Conservation (phyloP, 1,140 invertebrate genomes). For the Drosophila pseudoobscura region DNA sequence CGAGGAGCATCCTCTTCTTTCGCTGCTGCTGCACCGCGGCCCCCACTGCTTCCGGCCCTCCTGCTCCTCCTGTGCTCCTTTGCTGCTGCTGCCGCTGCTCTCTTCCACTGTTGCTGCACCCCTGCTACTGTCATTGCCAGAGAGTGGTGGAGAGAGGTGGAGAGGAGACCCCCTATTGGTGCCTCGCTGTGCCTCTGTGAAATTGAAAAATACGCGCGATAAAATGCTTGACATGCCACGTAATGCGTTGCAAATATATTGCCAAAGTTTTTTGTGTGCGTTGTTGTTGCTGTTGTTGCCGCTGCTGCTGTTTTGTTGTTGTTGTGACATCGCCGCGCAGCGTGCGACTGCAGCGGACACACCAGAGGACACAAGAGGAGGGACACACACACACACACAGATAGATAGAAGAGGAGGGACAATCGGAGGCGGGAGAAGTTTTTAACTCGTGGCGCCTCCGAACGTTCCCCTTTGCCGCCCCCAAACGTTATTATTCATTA, state of each 20-base stretch:
- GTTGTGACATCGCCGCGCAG: slow-evolving; percentile 68
- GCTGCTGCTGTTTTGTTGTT: slow-evolving; percentile 57
- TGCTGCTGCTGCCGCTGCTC: too few species aligned
- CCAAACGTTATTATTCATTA: slow-evolving; percentile 79
- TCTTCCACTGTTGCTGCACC: not conserved
- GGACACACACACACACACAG: not conserved
- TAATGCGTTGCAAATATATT: slow-evolving; percentile 82
- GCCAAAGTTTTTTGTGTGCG: slow-evolving; percentile 69
- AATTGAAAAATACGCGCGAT: slow-evolving; percentile 82
- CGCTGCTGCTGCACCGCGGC: too few species aligned
- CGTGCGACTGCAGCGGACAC: slow-evolving; percentile 37
- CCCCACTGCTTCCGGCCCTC: not conserved
- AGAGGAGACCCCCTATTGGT: slow-evolving; percentile 38
- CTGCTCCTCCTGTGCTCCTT: too few species aligned
- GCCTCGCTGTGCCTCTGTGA: slow-evolving; percentile 27
- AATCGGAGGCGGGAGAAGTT: slow-evolving; percentile 40
- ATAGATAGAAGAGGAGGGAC: not conserved
- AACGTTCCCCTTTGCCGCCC: too few species aligned
- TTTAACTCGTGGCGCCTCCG: slow-evolving; percentile 51
- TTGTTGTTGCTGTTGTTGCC: slow-evolving; percentile 20
- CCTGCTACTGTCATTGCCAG: slow-evolving; percentile 48
- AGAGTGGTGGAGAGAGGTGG: slow-evolving; percentile 19
- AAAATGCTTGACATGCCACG: slow-evolving; percentile 81
- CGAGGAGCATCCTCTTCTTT: slow-evolving; percentile 33
- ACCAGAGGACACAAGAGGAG: not conserved